phyloP scores from a whole-genome alignment of 2,888 invertebrate species.

The Diplazon laetatorius region DNA sequence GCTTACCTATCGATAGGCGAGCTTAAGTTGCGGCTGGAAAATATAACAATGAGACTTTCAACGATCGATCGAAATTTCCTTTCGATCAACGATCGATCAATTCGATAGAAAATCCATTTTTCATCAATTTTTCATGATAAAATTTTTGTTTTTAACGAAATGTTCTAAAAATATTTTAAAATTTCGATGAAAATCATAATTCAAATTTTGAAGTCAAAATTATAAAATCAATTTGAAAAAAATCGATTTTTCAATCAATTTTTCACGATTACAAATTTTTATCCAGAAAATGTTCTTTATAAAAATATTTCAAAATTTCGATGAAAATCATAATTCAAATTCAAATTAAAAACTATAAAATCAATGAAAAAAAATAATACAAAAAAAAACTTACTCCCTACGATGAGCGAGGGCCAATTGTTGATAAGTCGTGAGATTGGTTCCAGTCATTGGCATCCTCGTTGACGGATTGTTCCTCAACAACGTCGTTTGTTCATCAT shows the following conservation, averaged over 20 bases:
- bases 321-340: not conserved
- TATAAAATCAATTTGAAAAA: not conserved
- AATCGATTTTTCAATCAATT: slow-evolving; percentile 13
- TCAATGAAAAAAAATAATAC: not conserved
- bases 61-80: not conserved
- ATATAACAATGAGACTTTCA: slow-evolving; percentile 63
- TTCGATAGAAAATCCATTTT: not conserved
- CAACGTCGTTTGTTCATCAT: slow-evolving; percentile 53
- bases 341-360: too few relatives aligned
- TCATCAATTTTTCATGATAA: not conserved
- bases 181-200: slow-evolving; percentile 17
- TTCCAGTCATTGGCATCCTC: slow-evolving; percentile 64
- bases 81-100: not conserved
- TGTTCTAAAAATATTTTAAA: slow-evolving; percentile 5
- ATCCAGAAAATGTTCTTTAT: too few relatives aligned
- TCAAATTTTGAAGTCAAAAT: too few relatives aligned
- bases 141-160: too few relatives aligned
- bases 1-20: slow-evolving; percentile 79
- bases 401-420: slow-evolving; percentile 75
- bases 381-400: slow-evolving; percentile 73
- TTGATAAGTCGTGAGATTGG: slow-evolving; percentile 75
- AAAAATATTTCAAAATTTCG: slow-evolving; percentile 19
- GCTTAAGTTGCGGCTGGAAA: slow-evolving; percentile 77
- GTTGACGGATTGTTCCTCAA: slow-evolving; percentile 62
- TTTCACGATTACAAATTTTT: too few relatives aligned